These are phyloP conservation scores for Epirrhoe alternata DNA, from an alignment of 2,888 invertebrate genomes.

Conservation along the genomic window DNA sequence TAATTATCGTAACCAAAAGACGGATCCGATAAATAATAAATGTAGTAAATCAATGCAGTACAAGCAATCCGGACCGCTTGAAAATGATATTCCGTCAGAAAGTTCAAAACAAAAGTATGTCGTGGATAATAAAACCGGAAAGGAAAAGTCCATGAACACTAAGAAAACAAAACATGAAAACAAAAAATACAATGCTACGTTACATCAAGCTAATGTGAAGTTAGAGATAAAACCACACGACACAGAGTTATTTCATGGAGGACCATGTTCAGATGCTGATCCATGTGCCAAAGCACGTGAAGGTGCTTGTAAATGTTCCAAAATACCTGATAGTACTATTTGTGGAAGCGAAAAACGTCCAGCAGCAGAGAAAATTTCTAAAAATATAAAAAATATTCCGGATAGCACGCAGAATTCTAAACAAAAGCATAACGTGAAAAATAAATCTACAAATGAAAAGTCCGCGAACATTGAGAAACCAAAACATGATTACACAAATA, in stretches of 20 bases:
- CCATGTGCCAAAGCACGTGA: constrained; percentile 2
- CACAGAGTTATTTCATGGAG: constrained; percentile 3
- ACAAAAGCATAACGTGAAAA: too few species aligned
- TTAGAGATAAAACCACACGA: constrained; percentile 10
- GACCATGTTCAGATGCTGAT: constrained; percentile 1
- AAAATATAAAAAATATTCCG: not conserved
- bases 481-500: too few species aligned
- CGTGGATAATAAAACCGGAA: not conserved
- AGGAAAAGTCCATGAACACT: not conserved
- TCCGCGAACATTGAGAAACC: too few species aligned
- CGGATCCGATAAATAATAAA: constrained; percentile 1
- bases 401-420: constrained; percentile 5
- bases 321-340: not conserved
- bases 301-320: constrained; percentile 14
- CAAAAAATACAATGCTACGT: not conserved
- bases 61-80: constrained; percentile 3
- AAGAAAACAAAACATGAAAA: not conserved
- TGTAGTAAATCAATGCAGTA: constrained; percentile 5
- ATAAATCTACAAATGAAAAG: too few species aligned
- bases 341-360: not conserved
- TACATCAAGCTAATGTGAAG: not conserved
- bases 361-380: not conserved
- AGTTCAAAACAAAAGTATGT: constrained; percentile 6
- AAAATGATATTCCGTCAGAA: constrained; percentile 3
- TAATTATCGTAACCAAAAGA: too few species aligned